A percentile compares a stretch with the other conserved stretches of the same genome.
phyloP scores from a whole-genome alignment of 2,113 vertebrate genomes.

The Mustelus asterias region DNA sequence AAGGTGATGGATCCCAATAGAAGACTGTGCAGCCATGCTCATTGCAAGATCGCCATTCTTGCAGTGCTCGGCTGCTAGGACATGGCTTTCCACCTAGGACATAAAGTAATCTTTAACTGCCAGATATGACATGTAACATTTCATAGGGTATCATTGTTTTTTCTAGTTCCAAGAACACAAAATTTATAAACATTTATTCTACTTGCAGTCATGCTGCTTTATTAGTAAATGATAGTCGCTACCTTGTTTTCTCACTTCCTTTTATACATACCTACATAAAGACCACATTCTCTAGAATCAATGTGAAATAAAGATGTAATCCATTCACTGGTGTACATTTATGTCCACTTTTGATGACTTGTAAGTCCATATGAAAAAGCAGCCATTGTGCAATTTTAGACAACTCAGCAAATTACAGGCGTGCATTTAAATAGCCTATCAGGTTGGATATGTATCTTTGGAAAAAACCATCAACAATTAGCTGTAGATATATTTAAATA shows the following conservation, averaged over 20 bases:
- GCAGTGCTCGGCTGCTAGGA: slow-evolving; percentile 66
- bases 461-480: background rate
- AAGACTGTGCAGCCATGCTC: slow-evolving; percentile 71
- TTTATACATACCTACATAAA: background rate
- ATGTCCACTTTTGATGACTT: background rate
- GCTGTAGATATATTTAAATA: background rate
- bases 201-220: background rate
- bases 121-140: background rate
- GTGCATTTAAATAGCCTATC: background rate
- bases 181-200: background rate
- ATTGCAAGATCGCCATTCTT: slow-evolving; percentile 78
- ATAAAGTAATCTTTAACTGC: slow-evolving; percentile 3
- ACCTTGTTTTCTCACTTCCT: background rate
- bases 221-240: background rate
- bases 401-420: background rate
- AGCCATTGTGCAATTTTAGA: background rate
- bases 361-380: background rate
- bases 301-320: background rate
- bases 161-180: background rate
- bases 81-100: slow-evolving; percentile 73
- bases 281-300: background rate
- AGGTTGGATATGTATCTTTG: background rate
- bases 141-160: background rate
- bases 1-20: slow-evolving; percentile 77
- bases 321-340: background rate